These are phyloP conservation scores for Anoncus sp. DNA, from an alignment of 2,888 invertebrate species.

Conservation along the genomic window DNA sequence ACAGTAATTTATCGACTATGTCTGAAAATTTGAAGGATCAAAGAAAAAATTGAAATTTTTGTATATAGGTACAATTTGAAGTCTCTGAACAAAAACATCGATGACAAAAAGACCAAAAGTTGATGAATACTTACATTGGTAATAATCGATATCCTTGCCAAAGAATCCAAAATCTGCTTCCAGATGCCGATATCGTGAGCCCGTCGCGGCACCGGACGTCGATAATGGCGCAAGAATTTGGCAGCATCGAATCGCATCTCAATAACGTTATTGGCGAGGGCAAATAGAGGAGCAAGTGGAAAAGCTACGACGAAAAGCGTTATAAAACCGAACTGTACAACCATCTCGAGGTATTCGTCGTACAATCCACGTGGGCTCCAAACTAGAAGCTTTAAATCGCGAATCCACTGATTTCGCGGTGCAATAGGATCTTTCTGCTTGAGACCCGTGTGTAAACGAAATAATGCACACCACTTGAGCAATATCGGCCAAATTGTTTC, in stretches of 20 bases:
- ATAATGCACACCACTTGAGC: slow-evolving; percentile 84
- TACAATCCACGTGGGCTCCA: slow-evolving; percentile 89
- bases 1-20: slow-evolving; percentile 19
- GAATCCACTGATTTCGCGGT: slow-evolving; percentile 85
- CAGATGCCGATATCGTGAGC: slow-evolving; percentile 92
- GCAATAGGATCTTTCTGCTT: slow-evolving; percentile 77
- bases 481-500: slow-evolving; percentile 90
- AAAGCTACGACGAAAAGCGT: slow-evolving; percentile 95
- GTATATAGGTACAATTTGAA: too few species aligned
- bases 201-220: slow-evolving; percentile 90
- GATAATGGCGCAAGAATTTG: slow-evolving; percentile 90
- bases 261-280: slow-evolving; percentile 91
- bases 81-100: too few species aligned
- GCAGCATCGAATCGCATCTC: slow-evolving; percentile 94
- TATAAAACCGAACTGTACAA: slow-evolving; percentile 94
- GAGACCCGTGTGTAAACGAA: slow-evolving; percentile 79
- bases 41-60: too few species aligned
- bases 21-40: too few species aligned
- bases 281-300: slow-evolving; percentile 93
- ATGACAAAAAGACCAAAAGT: slow-evolving; percentile 7
- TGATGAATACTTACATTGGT: slow-evolving; percentile 87
- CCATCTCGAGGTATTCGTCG: slow-evolving; percentile 95
- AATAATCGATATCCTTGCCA: slow-evolving; percentile 90
- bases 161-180: slow-evolving; percentile 89
- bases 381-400: slow-evolving; percentile 86